phyloP scores from a whole-genome alignment of 2,888 invertebrate species.

The Dicycla oo region DNA sequence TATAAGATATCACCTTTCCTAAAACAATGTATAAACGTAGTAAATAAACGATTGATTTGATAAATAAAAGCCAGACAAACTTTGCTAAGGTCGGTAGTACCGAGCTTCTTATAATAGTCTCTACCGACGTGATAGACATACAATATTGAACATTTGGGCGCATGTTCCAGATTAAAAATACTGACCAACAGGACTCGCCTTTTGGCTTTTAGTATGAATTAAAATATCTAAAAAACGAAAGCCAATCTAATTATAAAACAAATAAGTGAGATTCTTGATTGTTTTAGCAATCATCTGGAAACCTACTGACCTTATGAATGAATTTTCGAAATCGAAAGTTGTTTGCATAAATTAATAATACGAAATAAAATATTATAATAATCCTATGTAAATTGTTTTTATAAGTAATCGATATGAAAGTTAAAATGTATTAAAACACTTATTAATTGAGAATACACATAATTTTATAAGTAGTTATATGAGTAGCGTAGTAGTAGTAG shows the following conservation, averaged over 20 bases:
- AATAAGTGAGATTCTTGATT: slow-evolving; percentile 57
- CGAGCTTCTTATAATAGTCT: no score
- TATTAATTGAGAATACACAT: slow-evolving; percentile 40
- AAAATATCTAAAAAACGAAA: slow-evolving; percentile 62
- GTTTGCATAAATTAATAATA: slow-evolving; percentile 30
- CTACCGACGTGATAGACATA: no score
- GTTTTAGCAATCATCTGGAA: slow-evolving; percentile 54
- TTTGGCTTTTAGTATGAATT: neutral
- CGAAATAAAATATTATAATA: neutral
- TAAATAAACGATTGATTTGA: no score
- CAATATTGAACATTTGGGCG: neutral
- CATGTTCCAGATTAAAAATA: neutral
- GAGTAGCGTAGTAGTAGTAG: slow-evolving; percentile 62
- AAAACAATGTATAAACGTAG: no score
- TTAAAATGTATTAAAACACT: slow-evolving; percentile 31
- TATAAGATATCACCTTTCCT: no score
- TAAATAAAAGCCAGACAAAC: no score
- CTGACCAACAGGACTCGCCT: neutral
- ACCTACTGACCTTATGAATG: slow-evolving; percentile 56
- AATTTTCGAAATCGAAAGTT: slow-evolving; percentile 56
- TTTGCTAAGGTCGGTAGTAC: no score
- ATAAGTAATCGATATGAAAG: neutral
- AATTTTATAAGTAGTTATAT: slow-evolving; percentile 20
- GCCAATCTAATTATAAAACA: slow-evolving; percentile 64
- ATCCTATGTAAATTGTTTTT: slow-evolving; percentile 15